Base-by-base conservation (phyloP, 2,888 invertebrate species). In the Harpagoxenus sublaevis region DNA sequence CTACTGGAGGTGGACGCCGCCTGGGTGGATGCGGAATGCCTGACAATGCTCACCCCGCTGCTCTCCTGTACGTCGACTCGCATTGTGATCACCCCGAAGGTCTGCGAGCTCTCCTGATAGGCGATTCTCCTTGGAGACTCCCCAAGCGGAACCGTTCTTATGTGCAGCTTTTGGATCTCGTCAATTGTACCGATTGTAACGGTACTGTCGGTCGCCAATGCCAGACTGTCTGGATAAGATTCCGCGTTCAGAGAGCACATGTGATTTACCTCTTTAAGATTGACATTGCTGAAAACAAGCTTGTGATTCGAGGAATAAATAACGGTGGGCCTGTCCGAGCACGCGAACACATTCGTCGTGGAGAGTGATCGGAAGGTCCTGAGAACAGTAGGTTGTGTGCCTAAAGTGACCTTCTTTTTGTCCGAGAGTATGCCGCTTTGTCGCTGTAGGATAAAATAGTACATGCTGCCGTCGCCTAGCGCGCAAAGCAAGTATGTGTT, bases 261-360 rank as follows among this genome's bases (percentile, higher is more conserved):
- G 94, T 99, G 99, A 92, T 98, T 98, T 0, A 99, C 98, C 95
- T 98, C 98, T 93, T 98, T 98, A 77, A 98, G 96, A 94, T 98
- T 99, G 2, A 99, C 99, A 95, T 99, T 99, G n/a, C 99, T 99
- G 95, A 99, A 99, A 3, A 99, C 99, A 51, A 99, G 96, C 95
- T 99, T 99, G 95, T 99, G 99, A 95, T 99, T 99, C n/a, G 99
- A 99, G 6, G 99, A 99, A 96, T 99, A 99, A 90, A 99, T 99
- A 18, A 99, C 99, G 0, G 99, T 99, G 0, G 99, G 99, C 73
- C 99, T 97, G 95, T 99, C 99, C 0, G 99, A 99, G 95, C 99
- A 99, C 35, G 99, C 99, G 96, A 99, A 99, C 53, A 99, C 99
- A 95, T 99, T 99, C 23, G 98, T 98, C 0, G 99, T 99, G 18